phyloP scores from a whole-genome alignment of 2,113 vertebrate genomes.

The Crypturellus undulatus region DNA sequence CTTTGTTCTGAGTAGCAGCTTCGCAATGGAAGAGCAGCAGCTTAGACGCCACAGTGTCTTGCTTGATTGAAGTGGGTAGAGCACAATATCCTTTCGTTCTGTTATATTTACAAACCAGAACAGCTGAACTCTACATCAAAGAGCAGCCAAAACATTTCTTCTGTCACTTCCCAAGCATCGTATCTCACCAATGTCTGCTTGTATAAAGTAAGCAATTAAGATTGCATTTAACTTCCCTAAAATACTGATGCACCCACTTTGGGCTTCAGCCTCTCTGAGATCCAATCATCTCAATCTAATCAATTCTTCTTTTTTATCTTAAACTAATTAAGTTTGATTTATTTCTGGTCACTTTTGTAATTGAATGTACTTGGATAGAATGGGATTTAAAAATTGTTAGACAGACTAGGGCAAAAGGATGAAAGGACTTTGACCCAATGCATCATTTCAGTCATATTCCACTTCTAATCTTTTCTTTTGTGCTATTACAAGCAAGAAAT shows the following conservation, averaged over 20 bases:
- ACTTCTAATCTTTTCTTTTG: neutral
- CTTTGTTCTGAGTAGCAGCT: slow-evolving; percentile 61
- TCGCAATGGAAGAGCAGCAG: slow-evolving; percentile 30
- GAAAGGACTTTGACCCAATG: slow-evolving; percentile 37
- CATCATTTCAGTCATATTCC: neutral
- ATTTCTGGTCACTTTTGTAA: slow-evolving; percentile 58
- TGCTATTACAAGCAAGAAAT: neutral
- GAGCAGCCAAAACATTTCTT: slow-evolving; percentile 70
- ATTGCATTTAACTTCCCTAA: slow-evolving; percentile 15
- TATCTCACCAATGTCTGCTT: slow-evolving; percentile 63
- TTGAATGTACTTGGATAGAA: slow-evolving; percentile 41
- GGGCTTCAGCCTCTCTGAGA: slow-evolving; percentile 19
- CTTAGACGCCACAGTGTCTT: slow-evolving; percentile 51
- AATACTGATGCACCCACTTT: neutral
- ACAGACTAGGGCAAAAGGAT: slow-evolving; percentile 31
- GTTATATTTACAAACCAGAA: slow-evolving; percentile 74
- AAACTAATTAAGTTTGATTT: slow-evolving; percentile 54
- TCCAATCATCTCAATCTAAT: slow-evolving; percentile 39
- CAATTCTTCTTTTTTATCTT: slow-evolving; percentile 6
- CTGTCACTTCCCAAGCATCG: slow-evolving; percentile 78
- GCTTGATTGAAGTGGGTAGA: slow-evolving; percentile 72
- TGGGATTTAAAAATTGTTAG: slow-evolving; percentile 21
- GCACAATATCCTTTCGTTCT: slow-evolving; percentile 68
- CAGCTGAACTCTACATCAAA: slow-evolving; percentile 70
- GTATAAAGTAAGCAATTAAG: slow-evolving; percentile 55